phyloP scores from a whole-genome alignment of 2,888 invertebrate species.

The Teinopalpus imperialis region DNA sequence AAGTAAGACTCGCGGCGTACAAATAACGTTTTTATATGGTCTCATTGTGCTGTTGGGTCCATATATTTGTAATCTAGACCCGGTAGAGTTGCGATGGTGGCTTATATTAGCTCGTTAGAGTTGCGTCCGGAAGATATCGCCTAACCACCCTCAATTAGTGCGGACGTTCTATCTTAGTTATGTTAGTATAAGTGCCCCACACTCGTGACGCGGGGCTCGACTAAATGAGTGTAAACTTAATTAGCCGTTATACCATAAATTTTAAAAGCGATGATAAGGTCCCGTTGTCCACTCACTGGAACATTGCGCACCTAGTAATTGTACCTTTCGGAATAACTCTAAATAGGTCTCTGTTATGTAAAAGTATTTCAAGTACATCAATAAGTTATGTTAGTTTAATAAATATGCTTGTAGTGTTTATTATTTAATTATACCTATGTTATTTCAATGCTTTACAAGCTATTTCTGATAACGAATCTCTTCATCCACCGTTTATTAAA shows the following conservation, averaged over 20 bases:
- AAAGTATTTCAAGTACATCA: too few species aligned
- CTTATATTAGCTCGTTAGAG: conserved; percentile 60
- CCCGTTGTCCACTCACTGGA: conserved; percentile 58
- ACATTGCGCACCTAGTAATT: conserved; percentile 54
- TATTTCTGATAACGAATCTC: too few species aligned
- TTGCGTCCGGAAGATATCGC: conserved; percentile 58
- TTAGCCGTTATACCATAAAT: conserved; percentile 75
- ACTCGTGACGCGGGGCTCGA: conserved; percentile 65
- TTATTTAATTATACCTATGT: too few species aligned
- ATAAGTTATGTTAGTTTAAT: too few species aligned
- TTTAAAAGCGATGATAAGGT: conserved; percentile 73
- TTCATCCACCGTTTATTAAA: too few species aligned
- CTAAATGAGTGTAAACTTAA: conserved; percentile 69
- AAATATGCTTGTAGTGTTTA: too few species aligned
- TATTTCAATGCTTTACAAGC: too few species aligned
- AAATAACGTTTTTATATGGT: conserved; percentile 25
- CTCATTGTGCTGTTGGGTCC: conserved; percentile 21
- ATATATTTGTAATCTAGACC: conserved; percentile 33
- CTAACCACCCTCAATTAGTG: conserved; percentile 67
- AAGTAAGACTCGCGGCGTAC: conserved; percentile 9
- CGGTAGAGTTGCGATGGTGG: conserved; percentile 38
- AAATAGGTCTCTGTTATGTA: too few species aligned
- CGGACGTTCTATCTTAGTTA: conserved; percentile 55
- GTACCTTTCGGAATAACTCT: conserved; percentile 61
- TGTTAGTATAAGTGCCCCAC: conserved; percentile 48